phyloP scores from a whole-genome alignment of 2,797 vertebrate species.

The Naso thynnoides region DNA sequence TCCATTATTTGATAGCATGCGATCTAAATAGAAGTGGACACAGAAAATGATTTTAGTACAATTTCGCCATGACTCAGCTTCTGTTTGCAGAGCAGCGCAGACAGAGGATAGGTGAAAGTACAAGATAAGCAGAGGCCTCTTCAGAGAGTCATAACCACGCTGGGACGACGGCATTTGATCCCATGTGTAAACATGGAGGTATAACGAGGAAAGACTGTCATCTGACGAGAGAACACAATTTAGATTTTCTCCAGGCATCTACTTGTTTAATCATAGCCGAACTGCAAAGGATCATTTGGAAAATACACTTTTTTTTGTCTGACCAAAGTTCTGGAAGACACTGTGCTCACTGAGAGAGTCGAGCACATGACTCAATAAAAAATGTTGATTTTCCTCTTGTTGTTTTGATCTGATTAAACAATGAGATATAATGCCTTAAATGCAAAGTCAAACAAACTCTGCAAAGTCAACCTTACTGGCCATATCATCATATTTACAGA shows the following conservation, averaged over 20 bases:
- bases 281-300: background rate
- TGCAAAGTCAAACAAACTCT: too few species aligned
- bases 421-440: background rate
- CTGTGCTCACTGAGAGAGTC: background rate
- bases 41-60: conserved; percentile 42
- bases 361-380: background rate
- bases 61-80: conserved; percentile 29
- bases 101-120: conserved; percentile 20
- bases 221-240: conserved; percentile 11
- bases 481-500: background rate
- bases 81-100: conserved; percentile 44
- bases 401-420: background rate
- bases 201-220: background rate
- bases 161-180: conserved; percentile 27
- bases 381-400: background rate
- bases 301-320: background rate
- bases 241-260: background rate
- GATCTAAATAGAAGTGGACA: conserved; percentile 56
- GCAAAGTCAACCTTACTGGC: too few species aligned
- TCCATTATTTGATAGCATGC: conserved; percentile 57
- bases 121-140: conserved; percentile 41
- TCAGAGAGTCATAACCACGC: conserved; percentile 32
- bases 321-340: background rate
- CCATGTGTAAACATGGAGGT: conserved; percentile 34
- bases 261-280: conserved; percentile 3